These are phyloP conservation scores for Palythoa grandiflora DNA, from an alignment of 92 coral and sea anemone species.

Conservation along the genomic window DNA sequence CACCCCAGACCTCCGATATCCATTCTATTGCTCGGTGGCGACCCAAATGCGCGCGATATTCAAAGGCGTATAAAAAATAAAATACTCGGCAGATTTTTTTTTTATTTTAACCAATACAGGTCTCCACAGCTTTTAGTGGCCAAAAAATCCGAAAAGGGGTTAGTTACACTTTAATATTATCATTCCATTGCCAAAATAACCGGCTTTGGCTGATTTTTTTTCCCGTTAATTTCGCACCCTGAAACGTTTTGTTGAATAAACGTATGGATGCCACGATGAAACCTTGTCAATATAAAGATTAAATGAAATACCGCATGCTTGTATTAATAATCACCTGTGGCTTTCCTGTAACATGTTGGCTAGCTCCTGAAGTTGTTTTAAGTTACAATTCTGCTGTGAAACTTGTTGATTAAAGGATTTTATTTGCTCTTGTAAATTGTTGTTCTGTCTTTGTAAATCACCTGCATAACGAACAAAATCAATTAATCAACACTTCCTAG, in stretches of 20 bases:
- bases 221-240: too few relatives aligned
- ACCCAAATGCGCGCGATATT: too few relatives aligned
- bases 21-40: too few relatives aligned
- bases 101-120: too few relatives aligned
- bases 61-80: too few relatives aligned
- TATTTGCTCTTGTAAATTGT: constrained; percentile 82
- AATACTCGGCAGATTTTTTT: too few relatives aligned
- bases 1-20: too few relatives aligned
- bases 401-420: constrained; percentile 80
- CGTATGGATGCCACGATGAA: not conserved
- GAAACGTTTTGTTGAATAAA: not conserved
- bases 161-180: too few relatives aligned
- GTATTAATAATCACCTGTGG: constrained; percentile 74
- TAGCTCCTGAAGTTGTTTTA: constrained; percentile 91
- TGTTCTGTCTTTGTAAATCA: constrained; percentile 77
- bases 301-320: not conserved
- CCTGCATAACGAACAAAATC: constrained; percentile 57
- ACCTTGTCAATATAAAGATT: not conserved
- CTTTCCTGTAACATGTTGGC: constrained; percentile 98
- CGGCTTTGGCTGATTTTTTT: too few relatives aligned
- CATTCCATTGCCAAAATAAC: too few relatives aligned
- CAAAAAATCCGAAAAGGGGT: too few relatives aligned
- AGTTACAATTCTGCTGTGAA: constrained; percentile 84
- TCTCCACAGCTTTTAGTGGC: too few relatives aligned
- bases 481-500: not conserved